Evolutionary conservation across 2,888 invertebrate species (phyloP).

Genomic region (Eulithis prunata): DNA sequence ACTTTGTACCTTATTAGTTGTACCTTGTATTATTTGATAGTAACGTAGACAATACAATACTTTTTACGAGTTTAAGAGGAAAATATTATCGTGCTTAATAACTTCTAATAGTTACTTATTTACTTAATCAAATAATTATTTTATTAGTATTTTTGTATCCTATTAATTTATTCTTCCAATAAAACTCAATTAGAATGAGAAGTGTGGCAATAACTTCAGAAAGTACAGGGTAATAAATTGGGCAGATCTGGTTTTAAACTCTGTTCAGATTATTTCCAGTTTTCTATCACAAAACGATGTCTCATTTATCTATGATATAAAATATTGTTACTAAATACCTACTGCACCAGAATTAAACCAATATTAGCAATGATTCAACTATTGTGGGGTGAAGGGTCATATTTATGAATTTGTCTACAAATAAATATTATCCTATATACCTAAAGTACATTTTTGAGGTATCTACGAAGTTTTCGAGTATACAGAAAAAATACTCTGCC

Average conservation of each 20-base stretch:
- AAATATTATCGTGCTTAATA: not conserved
- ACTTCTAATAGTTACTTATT: too few relatives aligned
- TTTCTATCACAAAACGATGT: too few relatives aligned
- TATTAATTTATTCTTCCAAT: too few relatives aligned
- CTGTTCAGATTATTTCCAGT: too few relatives aligned
- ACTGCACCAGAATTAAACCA: not conserved
- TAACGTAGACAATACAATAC: constrained; percentile 9
- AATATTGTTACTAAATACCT: not conserved
- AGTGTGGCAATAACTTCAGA: too few relatives aligned
- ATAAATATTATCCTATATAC: not conserved
- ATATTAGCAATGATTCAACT: not conserved
- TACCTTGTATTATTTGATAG: constrained; percentile 6
- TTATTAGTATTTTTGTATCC: too few relatives aligned
- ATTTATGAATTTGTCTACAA: not conserved
- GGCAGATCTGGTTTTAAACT: not conserved
- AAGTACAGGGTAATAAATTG: too few relatives aligned
- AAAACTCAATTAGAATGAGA: too few relatives aligned
- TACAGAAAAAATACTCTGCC: not conserved
- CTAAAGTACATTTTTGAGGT: not conserved
- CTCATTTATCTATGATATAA: not conserved
- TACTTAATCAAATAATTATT: too few relatives aligned
- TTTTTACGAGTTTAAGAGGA: not conserved
- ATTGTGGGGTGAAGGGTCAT: not conserved
- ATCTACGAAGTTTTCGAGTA: not conserved
- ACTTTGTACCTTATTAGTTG: constrained; percentile 5